These are phyloP conservation scores for Sarcophaga peregrina DNA, from an alignment of 1,140 invertebrate species.

Conservation along the genomic window DNA sequence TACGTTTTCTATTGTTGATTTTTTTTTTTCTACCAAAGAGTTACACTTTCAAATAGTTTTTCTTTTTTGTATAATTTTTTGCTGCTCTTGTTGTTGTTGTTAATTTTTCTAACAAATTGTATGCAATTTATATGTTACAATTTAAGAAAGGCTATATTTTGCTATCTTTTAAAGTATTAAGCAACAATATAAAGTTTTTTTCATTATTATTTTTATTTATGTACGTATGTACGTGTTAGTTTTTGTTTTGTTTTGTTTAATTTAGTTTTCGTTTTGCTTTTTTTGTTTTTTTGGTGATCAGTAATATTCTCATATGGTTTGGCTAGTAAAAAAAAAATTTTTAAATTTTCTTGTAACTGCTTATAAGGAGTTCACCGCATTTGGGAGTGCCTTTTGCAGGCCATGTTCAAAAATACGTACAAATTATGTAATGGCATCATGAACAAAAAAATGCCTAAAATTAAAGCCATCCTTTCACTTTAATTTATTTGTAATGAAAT, in stretches of 20 bases:
- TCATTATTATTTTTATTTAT: too few relatives aligned
- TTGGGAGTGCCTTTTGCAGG: not conserved
- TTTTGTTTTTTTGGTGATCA: not conserved
- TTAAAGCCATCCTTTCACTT: not conserved
- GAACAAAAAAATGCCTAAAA: not conserved
- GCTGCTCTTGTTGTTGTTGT: too few relatives aligned
- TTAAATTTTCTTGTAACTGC: not conserved
- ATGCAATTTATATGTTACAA: constrained; percentile 3
- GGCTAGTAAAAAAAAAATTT: not conserved
- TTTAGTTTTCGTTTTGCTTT: not conserved
- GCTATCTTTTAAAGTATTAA: not conserved
- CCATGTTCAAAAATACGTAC: not conserved
- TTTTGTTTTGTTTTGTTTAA: not conserved
- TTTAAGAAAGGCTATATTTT: constrained; percentile 11
- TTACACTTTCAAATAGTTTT: not conserved
- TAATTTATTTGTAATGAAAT: not conserved
- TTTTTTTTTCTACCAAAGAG: not conserved
- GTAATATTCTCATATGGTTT: not conserved
- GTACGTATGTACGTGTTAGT: not conserved
- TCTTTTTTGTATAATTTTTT: not conserved
- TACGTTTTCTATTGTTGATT: not conserved
- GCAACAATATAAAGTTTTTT: too few relatives aligned
- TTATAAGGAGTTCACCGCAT: not conserved
- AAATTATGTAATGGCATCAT: not conserved
- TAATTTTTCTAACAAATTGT: not conserved